Evolutionary conservation across 2,797 vertebrate genomes (phyloP), one percentile per base, ranked within the genome.

Genomic region (Semaprochilodus insignis): DNA sequence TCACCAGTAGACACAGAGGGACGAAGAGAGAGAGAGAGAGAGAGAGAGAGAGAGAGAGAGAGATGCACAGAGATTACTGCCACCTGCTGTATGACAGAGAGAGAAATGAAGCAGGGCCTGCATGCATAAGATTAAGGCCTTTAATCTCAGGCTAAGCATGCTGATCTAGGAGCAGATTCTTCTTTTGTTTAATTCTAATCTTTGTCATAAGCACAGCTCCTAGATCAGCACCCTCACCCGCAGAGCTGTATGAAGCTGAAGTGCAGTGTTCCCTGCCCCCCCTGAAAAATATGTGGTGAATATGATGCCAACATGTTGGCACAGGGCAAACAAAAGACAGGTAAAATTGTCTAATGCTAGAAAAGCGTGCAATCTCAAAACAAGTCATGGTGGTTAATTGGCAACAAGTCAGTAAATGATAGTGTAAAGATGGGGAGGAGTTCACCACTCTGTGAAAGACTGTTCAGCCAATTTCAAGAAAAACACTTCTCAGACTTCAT

Each of bases 81-180:
- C 83, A 81, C 83, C 86, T 82, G 77, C 85, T 88, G 85, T 85
- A 83, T 78, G 55, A 80, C 82, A 70, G 81, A 80, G 59, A 73
- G 25, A 77, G 23, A 48, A 78, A 79, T 60, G 21, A 54, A 23
- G 51, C 65, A 54, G 10, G 51, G 27, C 59, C 54, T 70, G 54
- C 44, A 14, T 44, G 23, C 19, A 13, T 55, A 25, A 65, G 60
- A 66, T 77, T 55, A 74, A 25, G 34, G 21, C 0, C 11, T 67
- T 67, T 78, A 63, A 54, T 82, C 73, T 62, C 31, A 44, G 25
- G 48, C 27, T 52, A 70, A 70, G 40, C 54, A 14, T 70, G 65
- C 55, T 62, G 74, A 73, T 65, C 8, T 59, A 65, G 21, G 25
- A 63, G 52, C 27, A 75, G 36, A 52, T 60, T 73, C 7, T 60